Evolutionary conservation across 2,888 invertebrate genomes (phyloP), one percentile per base, ranked within the genome.

Genomic region (Stenodera caucasica): DNA sequence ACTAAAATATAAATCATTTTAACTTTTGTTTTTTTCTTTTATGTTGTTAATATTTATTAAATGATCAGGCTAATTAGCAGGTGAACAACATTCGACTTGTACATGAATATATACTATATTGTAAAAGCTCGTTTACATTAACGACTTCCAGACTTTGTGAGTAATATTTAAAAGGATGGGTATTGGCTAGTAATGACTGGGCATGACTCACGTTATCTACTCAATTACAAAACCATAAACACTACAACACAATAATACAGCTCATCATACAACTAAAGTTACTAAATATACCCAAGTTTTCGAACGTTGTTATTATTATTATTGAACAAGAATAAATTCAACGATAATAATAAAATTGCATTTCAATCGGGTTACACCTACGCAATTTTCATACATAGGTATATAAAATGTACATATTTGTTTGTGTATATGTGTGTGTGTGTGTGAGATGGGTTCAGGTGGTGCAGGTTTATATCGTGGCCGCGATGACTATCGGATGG

Each of bases 401-500:
- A 11, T 32, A 37, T 40, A 40, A 21, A 51, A 51, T 14, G 51
- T 18, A 21, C 4, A 51, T 50, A 29, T 50, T 50, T 29, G 21
- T 49, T 1, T 49, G 49, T 21, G 21, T 49, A 8, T 49, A 8
- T 49, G 21, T 21, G 18, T 21, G 21, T 21, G 21, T 50, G 51
- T 51, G 11, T 51, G 18, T 40, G 40, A 11, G 40, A 40, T 40
- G 40, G 40, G 50, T 56, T 30, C 51, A 32, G 49, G 51, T 56
- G 60, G 57, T 60, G 60, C 35, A 32, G 49, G 45, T 52, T 60
- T 45, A 55, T 55, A 64, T 69, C 64, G 67, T 68, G 67, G 64
- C 60, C 70, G 21, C 40, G 40, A 74, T 72, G 72, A 68, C 70
- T 68, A 72, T 68, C 67, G 65, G 58, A 69, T 72, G 71, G 72